Evolutionary conservation across 92 coral and sea anemone species (phyloP).

Genomic region (Epizoanthus ramosus): DNA sequence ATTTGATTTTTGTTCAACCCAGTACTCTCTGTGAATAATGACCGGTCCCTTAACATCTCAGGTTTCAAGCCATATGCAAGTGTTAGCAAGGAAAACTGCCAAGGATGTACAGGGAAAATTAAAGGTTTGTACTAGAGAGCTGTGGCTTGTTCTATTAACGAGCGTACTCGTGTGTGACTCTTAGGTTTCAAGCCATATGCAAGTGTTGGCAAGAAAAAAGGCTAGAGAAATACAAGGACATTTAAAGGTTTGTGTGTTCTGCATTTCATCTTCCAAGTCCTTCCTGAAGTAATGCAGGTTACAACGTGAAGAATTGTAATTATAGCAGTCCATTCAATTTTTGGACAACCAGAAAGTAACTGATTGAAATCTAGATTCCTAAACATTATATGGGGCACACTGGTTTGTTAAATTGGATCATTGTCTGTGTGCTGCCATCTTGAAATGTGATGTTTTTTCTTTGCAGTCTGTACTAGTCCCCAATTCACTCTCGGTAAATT

Average conservation of each 20-base stretch:
- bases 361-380: too few relatives aligned
- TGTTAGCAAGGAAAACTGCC: constrained; percentile 86
- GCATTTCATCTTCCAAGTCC: constrained; percentile 9
- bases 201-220: constrained; percentile 97
- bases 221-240: constrained; percentile 97
- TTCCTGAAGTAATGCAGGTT: not conserved
- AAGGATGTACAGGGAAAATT: constrained; percentile 87
- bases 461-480: too few relatives aligned
- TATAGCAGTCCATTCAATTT: too few relatives aligned
- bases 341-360: too few relatives aligned
- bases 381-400: too few relatives aligned
- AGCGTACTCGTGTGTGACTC: constrained; percentile 28
- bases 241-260: constrained; percentile 84
- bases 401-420: too few relatives aligned
- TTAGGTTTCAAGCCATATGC: constrained; percentile 56
- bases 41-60: constrained; percentile 28
- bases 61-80: constrained; percentile 98
- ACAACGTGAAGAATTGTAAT: not conserved
- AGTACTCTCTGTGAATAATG: too few relatives aligned
- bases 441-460: too few relatives aligned
- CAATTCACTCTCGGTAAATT: too few relatives aligned
- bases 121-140: constrained; percentile 71
- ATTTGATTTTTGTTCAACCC: too few relatives aligned
- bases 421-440: too few relatives aligned
- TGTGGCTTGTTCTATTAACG: constrained; percentile 14